Conservation (phyloP, 2,113 vertebrate species). For the Colistium nudipinnis region DNA sequence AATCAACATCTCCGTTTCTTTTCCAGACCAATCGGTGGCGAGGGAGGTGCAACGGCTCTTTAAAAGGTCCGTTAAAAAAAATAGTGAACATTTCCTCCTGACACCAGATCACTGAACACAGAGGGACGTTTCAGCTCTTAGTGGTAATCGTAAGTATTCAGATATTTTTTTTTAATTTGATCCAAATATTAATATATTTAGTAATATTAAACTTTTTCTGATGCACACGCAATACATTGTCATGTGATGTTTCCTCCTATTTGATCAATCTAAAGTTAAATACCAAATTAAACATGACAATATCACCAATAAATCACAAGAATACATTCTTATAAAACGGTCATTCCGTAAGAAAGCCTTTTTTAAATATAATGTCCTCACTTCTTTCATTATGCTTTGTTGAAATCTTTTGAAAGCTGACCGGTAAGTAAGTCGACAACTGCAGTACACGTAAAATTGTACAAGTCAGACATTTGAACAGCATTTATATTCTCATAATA, state of each 20-base stretch:
- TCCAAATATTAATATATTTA: neutral
- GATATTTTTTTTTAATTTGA: neutral
- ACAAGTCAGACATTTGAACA: neutral
- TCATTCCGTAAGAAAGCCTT: too few relatives aligned
- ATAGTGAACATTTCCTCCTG: constrained; percentile 52
- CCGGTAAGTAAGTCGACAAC: neutral
- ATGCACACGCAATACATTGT: neutral
- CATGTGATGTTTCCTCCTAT: neutral
- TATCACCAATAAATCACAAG: neutral
- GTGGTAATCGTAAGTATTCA: constrained; percentile 55
- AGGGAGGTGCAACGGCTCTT: constrained; percentile 64
- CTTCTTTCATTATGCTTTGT: neutral
- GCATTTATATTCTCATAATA: neutral
- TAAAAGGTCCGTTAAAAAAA: constrained; percentile 56
- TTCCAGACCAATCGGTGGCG: constrained; percentile 67
- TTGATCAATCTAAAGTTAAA: too few relatives aligned
- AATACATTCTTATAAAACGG: too few relatives aligned
- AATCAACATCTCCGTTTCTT: constrained; percentile 35
- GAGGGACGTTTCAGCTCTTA: constrained; percentile 8
- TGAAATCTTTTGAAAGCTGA: neutral
- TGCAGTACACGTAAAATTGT: neutral
- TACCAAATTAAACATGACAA: neutral
- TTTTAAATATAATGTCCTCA: too few relatives aligned
- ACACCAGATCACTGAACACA: constrained; percentile 31
- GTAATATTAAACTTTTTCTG: neutral